These are phyloP conservation scores for Marcusenius ussheri DNA, from an alignment of 2,113 vertebrate genomes.

Conservation along the genomic window DNA sequence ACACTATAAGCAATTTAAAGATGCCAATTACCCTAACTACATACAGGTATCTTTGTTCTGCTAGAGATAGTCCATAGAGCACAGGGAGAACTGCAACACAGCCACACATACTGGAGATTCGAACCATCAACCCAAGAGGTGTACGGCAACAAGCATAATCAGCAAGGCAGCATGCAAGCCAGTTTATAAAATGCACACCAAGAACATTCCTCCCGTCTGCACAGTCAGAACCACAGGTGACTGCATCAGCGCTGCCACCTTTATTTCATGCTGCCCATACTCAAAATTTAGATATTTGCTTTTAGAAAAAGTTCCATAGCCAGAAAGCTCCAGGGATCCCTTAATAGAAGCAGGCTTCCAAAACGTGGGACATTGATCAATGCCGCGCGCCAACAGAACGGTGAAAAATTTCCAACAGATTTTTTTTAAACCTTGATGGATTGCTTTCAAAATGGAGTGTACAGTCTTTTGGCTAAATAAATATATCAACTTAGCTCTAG, in stretches of 20 bases:
- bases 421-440: slow-evolving; percentile 12
- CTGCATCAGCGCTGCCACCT: background rate
- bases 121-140: background rate
- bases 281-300: slow-evolving; percentile 8
- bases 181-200: background rate
- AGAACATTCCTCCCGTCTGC: background rate
- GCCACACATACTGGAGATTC: background rate
- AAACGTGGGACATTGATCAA: slow-evolving; percentile 4
- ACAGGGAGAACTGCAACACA: background rate
- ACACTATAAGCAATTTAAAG: background rate
- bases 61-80: background rate
- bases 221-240: background rate
- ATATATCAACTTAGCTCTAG: background rate
- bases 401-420: slow-evolving; percentile 10
- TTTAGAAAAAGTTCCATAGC: background rate
- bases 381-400: background rate
- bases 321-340: background rate
- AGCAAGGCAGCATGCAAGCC: background rate
- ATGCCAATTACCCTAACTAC: background rate
- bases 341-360: background rate
- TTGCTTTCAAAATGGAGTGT: slow-evolving; percentile 11
- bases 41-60: background rate
- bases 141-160: background rate
- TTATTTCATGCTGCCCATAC: background rate
- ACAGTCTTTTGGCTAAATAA: background rate